Evolutionary conservation across 2,797 vertebrate genomes (phyloP).

Genomic region (Crocodylus rhombifer): DNA sequence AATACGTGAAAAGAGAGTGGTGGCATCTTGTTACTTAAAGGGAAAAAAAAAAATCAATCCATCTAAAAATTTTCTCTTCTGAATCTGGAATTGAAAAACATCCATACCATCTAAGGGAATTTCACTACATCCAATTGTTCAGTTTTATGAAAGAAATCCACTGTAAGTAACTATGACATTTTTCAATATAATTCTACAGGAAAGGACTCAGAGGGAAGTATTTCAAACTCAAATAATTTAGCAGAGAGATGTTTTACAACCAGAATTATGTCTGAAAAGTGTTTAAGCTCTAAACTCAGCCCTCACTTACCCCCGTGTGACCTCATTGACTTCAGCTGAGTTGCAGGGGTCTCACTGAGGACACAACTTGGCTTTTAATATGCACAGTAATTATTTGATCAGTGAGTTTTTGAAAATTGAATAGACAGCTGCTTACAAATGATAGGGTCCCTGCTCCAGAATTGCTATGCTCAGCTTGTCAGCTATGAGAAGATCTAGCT

Average conservation of each 20-base stretch:
- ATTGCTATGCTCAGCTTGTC: neutral
- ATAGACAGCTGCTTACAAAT: constrained; percentile 7
- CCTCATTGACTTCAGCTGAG: neutral
- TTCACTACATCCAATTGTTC: neutral
- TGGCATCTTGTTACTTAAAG: neutral
- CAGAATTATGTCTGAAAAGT: neutral
- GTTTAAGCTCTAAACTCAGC: neutral
- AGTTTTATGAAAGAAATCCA: neutral
- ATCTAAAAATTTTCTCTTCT: neutral
- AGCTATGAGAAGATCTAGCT: neutral
- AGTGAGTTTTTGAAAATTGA: constrained; percentile 39
- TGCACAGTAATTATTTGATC: constrained; percentile 8
- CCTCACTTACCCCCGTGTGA: neutral
- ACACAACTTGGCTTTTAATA: neutral
- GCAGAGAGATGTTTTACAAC: neutral
- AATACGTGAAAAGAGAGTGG: neutral
- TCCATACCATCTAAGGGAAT: neutral
- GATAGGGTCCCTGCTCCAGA: neutral
- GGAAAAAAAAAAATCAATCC: fast-evolving
- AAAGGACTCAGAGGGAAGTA: neutral
- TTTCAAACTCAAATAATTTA: constrained; percentile 26
- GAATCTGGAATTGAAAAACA: neutral
- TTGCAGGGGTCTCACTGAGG: neutral
- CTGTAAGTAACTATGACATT: neutral
- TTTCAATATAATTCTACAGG: neutral